phyloP scores from a whole-genome alignment of 2,888 invertebrate genomes.

The Buathra laborator region DNA sequence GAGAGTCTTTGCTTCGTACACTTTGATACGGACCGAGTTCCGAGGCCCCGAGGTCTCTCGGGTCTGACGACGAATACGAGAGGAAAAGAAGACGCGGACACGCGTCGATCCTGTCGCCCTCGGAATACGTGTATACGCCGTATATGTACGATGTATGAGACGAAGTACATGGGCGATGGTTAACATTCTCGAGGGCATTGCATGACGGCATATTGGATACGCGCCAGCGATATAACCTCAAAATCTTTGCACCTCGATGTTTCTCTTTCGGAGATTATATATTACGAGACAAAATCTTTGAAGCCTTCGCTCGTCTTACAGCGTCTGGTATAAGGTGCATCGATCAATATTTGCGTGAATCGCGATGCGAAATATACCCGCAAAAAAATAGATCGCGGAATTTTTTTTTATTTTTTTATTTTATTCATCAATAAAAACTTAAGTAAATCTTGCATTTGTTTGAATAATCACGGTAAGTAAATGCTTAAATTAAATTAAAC shows the following conservation, averaged over 20 bases:
- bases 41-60: not conserved
- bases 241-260: constrained; percentile 48
- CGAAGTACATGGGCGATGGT: constrained; percentile 10
- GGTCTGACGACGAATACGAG: constrained; percentile 28
- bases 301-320: not conserved
- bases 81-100: constrained; percentile 16
- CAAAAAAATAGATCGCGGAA: not conserved
- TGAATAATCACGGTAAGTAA: no score
- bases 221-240: constrained; percentile 54
- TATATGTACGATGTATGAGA: constrained; percentile 10
- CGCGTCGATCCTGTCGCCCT: constrained; percentile 48
- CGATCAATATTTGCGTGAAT: not conserved
- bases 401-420: not conserved
- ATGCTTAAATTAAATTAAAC: no score
- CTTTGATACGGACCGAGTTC: not conserved
- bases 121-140: constrained; percentile 28
- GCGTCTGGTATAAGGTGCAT: not conserved
- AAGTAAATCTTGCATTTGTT: no score
- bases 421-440: no score
- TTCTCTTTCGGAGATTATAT: not conserved
- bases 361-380: not conserved
- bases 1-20: not conserved
- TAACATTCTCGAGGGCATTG: constrained; percentile 44
- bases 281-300: not conserved
- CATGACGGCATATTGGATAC: constrained; percentile 44